phyloP scores from a whole-genome alignment of 2,113 vertebrate genomes.

The Eretmochelys imbricata region DNA sequence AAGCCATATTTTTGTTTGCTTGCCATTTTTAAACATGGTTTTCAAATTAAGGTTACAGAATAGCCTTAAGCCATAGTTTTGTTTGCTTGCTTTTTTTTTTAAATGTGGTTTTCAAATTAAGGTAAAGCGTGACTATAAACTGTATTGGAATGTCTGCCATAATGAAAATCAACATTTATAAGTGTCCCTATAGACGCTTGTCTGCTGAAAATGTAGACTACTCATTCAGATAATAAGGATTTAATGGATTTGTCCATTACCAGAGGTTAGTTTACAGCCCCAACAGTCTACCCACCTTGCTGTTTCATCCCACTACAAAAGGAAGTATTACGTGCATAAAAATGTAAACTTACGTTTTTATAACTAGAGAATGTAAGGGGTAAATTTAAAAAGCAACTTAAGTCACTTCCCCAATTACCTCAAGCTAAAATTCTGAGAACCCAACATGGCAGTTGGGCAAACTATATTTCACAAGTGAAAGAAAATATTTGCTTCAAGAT shows the following conservation, averaged over 20 bases:
- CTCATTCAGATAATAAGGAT: not conserved
- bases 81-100: not conserved
- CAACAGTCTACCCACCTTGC: not conserved
- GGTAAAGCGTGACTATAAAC: not conserved
- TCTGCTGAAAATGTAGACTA: not conserved
- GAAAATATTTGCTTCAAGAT: not conserved
- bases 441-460: not conserved
- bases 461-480: not conserved
- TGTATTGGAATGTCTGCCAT: not conserved
- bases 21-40: not conserved
- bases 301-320: not conserved
- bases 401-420: not conserved
- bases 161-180: not conserved
- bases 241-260: not conserved
- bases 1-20: not conserved
- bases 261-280: not conserved
- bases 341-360: fast-evolving
- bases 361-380: not conserved
- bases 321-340: not conserved
- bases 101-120: slow-evolving; percentile 2
- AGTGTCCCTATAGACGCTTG: not conserved
- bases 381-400: not conserved
- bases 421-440: not conserved
- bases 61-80: not conserved
- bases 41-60: slow-evolving; percentile 10